Conservation (phyloP, 2,888 invertebrate genomes). For the Drosophila buzzatii region DNA sequence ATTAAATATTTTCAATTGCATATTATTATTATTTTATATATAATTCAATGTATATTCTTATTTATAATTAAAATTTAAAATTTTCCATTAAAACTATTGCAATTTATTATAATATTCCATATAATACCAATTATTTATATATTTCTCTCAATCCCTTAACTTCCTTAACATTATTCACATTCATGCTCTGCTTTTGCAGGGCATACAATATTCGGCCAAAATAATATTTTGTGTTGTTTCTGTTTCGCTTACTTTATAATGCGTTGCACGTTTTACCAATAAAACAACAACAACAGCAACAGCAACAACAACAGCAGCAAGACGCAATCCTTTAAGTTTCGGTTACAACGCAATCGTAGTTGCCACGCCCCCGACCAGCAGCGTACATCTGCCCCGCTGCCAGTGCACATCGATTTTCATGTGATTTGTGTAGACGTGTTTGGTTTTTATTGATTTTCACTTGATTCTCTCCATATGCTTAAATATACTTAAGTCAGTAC, state of each 20-base stretch:
- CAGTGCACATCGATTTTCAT: constrained; percentile 76
- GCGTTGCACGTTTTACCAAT: constrained; percentile 72
- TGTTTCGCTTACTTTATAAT: constrained; percentile 44
- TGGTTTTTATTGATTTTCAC: constrained; percentile 81
- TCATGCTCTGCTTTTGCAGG: not conserved
- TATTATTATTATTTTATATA: too few relatives aligned
- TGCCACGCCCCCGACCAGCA: not conserved
- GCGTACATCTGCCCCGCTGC: too few relatives aligned
- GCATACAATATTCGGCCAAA: constrained; percentile 15
- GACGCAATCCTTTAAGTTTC: constrained; percentile 66
- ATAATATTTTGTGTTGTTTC: not conserved
- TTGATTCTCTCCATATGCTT: constrained; percentile 80
- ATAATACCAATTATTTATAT: too few relatives aligned
- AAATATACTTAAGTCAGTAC: constrained; percentile 80
- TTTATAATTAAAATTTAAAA: too few relatives aligned
- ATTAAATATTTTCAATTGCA: too few relatives aligned
- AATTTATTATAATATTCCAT: too few relatives aligned
- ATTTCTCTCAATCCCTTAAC: too few relatives aligned
- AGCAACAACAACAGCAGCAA: constrained; percentile 47
- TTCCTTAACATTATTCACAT: too few relatives aligned
- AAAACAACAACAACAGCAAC: constrained; percentile 68
- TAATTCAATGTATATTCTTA: too few relatives aligned
- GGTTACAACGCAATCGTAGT: constrained; percentile 51
- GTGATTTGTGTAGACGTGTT: constrained; percentile 81
- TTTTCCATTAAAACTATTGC: too few relatives aligned